phyloP scores from a whole-genome alignment of 2,113 vertebrate genomes.

The Myrmecobius fasciatus region DNA sequence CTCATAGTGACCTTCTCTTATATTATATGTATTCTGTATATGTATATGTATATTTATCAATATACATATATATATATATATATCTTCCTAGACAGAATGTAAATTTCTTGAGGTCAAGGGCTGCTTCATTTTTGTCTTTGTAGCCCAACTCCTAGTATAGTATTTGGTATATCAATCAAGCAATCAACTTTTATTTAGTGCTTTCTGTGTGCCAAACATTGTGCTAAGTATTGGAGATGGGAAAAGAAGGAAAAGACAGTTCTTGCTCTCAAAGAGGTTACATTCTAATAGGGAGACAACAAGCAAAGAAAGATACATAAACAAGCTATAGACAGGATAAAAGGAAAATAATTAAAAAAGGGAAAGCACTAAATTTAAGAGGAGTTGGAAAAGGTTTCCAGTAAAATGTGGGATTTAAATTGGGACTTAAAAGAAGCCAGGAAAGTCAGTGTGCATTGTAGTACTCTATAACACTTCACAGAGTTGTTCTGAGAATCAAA shows the following conservation, averaged over 20 bases:
- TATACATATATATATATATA: no score
- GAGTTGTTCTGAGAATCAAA: neutral
- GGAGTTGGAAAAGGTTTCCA: neutral
- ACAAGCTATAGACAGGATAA: neutral
- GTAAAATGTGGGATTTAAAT: neutral
- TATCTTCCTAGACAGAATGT: neutral
- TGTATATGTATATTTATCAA: neutral
- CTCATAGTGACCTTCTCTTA: neutral
- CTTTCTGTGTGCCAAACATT: no score
- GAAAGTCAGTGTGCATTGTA: neutral
- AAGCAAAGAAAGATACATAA: no score
- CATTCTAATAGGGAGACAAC: no score
- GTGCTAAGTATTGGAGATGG: no score
- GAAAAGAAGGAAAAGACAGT: no score
- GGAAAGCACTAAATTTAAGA: neutral
- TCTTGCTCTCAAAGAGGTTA: no score
- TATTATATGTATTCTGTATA: neutral
- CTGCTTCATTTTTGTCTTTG: no score
- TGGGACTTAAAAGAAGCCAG: neutral
- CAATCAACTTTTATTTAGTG: no score
- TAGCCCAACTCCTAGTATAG: no score
- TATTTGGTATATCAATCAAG: no score
- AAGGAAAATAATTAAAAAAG: neutral
- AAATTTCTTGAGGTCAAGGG: neutral
- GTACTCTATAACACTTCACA: neutral